Evolutionary conservation across 64 coral and sea anemone genomes (phyloP).

Genomic region (Pocillopora damicornis): DNA sequence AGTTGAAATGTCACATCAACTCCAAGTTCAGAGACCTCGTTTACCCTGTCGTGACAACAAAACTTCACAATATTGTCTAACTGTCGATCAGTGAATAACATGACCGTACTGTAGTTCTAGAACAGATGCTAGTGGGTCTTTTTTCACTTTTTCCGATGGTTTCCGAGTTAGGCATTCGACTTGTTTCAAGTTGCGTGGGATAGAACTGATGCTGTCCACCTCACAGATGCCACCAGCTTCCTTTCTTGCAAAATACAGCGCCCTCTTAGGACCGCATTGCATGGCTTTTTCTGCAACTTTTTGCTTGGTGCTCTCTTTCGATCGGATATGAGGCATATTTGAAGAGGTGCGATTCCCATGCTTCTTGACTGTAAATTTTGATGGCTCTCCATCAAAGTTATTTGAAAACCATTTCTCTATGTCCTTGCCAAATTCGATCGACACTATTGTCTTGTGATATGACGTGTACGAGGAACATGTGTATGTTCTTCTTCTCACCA

Average conservation of each 20-base stretch:
- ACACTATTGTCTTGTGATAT: slow-evolving; percentile 61
- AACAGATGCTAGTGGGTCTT: slow-evolving; percentile 61
- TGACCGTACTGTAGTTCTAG: slow-evolving; percentile 54
- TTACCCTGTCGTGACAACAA: not conserved
- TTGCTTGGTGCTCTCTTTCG: not conserved
- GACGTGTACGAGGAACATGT: slow-evolving; percentile 46
- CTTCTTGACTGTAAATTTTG: slow-evolving; percentile 22
- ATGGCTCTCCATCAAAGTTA: slow-evolving; percentile 38
- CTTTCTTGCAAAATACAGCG: not conserved
- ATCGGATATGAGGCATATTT: not conserved
- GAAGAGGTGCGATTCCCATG: not conserved
- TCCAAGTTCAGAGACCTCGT: slow-evolving; percentile 22
- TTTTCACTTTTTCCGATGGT: not conserved
- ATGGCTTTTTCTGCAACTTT: not conserved
- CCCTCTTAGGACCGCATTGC: not conserved
- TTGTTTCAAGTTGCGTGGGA: not conserved
- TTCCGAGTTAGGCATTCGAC: not conserved
- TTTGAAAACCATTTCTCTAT: slow-evolving; percentile 55
- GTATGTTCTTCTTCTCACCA: slow-evolving; percentile 40
- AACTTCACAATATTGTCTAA: slow-evolving; percentile 24
- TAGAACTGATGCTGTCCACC: not conserved
- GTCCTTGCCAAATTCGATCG: slow-evolving; percentile 40
- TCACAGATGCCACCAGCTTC: not conserved
- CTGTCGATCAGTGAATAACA: slow-evolving; percentile 45
- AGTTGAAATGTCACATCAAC: slow-evolving; percentile 6